phyloP scores from a whole-genome alignment of 2,113 vertebrate species.

The Colaptes auratus region DNA sequence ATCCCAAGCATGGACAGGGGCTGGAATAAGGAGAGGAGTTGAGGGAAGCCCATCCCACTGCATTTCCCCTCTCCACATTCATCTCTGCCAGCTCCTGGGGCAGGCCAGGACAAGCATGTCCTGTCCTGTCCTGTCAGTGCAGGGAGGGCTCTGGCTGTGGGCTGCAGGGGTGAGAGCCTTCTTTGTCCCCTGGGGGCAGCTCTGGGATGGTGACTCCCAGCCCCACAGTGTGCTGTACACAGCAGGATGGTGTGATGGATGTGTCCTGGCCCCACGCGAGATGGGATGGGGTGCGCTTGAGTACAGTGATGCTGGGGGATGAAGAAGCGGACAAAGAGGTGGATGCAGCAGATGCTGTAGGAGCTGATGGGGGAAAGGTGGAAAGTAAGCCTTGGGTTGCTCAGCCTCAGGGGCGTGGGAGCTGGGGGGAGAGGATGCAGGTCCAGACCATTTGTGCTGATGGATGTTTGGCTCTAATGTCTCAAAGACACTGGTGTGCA shows the following conservation, averaged over 20 bases:
- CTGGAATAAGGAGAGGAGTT: neutral
- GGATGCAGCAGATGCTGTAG: too few species aligned
- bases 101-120: neutral
- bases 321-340: too few species aligned
- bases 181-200: rapidly evolving
- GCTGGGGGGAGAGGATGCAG: neutral
- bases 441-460: neutral
- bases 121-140: rapidly evolving
- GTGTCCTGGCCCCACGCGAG: rapidly evolving
- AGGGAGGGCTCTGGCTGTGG: neutral
- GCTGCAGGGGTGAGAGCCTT: neutral
- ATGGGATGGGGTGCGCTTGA: neutral
- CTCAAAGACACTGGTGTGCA: neutral
- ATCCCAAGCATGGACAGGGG: neutral
- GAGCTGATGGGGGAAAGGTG: neutral
- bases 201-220: neutral
- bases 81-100: neutral
- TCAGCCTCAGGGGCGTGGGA: neutral
- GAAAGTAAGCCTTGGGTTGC: neutral
- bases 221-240: rapidly evolving
- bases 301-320: neutral
- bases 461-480: neutral
- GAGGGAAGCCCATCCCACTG: neutral
- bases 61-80: neutral
- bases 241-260: rapidly evolving